Evolutionary conservation across 2,113 vertebrate species (phyloP), one percentile per base, ranked within the genome.

Genomic region (Rhinoderma darwinii): DNA sequence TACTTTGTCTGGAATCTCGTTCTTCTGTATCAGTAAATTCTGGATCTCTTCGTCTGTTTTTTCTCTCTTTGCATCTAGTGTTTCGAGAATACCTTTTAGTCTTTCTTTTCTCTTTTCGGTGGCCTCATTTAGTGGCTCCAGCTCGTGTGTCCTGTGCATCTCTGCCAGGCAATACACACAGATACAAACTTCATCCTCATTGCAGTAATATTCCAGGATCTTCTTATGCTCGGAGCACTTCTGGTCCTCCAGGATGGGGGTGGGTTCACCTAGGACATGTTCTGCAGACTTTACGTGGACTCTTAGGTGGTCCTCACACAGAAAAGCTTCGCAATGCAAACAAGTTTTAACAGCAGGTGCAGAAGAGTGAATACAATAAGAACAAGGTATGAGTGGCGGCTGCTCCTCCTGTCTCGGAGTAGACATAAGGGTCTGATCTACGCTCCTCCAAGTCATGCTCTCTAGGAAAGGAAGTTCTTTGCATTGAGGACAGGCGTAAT

Each of bases 261-360:
- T 84, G 32, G 70, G 50, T 2, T 43, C 35, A 3, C 25, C 35
- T 20, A 84, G 2, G 47, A 84, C 17, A 20, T 84, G 83, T 11
- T 84, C 70, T 37, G 66, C 25, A 9, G 66, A 37, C 44, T 73
- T 54, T 66, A 14, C 20, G 66, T 83, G 82, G 1, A 39, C 66
- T 11, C 18, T 11, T 18, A 84, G 25, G 50, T 84, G 83, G 25
- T 56, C 50, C 0, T 43, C 50, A 43, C 83, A 84, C 41, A 88
- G 44, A 2, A 66, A 85, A 30, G 88, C 88, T 39, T 82, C 75
- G 4, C 87, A 88, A 17, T 84, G 83, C n/a, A 88, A 76, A 73
- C 87, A 88, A n/a, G 87, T 81, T 72, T 84, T 84, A 17, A 73
- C 50, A 22, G 87, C 87, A 14, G 75, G 63, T 9, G 56, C 22